Percentiles rank a stretch among this genome's conserved stretches.
phyloP scores from a whole-genome alignment of 2,888 invertebrate genomes.

The Saturnia pavonia region DNA sequence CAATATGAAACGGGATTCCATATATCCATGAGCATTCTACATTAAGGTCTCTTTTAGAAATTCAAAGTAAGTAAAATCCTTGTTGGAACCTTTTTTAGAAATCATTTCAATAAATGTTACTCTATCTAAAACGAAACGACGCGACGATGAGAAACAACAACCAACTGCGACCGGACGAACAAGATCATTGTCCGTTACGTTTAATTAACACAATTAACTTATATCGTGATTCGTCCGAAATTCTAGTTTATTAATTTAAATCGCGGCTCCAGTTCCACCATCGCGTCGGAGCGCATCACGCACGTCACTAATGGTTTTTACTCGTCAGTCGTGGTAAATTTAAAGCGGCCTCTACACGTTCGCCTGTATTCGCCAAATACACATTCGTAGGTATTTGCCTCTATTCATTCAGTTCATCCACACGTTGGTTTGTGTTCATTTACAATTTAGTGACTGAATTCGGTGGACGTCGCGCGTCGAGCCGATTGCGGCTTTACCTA shows the following conservation, averaged over 20 bases:
- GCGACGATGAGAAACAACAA: neutral
- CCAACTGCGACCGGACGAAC: neutral
- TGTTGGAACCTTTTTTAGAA: neutral
- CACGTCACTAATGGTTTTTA: constrained; percentile 38
- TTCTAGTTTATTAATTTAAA: constrained; percentile 43
- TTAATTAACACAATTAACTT: constrained; percentile 35
- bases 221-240: constrained; percentile 34
- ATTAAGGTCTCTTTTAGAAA: no score
- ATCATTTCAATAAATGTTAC: neutral
- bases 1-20: no score
- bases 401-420: no score
- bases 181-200: constrained; percentile 20
- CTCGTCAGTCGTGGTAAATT: constrained; percentile 14
- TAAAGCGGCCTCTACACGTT: no score
- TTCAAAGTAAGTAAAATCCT: neutral
- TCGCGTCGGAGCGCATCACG: constrained; percentile 22
- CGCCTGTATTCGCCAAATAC: no score
- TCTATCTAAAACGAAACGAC: neutral
- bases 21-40: no score
- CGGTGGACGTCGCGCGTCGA: no score
- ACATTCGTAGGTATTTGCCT: no score
- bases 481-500: no score
- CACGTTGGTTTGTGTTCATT: no score
- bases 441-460: no score
- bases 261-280: constrained; percentile 36